Conservation (phyloP, 1,140 invertebrate genomes). For the Sarcophaga bullata region DNA sequence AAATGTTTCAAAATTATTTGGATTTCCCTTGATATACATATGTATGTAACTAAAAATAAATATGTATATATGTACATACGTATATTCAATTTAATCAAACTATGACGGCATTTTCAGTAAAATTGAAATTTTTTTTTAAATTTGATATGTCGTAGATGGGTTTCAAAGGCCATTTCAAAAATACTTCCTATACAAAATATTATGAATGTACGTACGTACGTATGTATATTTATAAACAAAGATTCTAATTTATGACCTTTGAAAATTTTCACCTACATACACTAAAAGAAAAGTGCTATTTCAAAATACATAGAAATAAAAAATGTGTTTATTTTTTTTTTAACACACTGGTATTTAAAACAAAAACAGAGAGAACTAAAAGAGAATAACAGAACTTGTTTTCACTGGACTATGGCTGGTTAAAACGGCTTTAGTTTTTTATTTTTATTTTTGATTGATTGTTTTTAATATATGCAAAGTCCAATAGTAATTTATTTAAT, state of each 20-base stretch:
- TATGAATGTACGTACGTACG: not conserved
- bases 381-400: no score
- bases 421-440: no score
- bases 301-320: not conserved
- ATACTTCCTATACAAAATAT: conserved; percentile 5
- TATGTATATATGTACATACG: no score
- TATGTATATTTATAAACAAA: not conserved
- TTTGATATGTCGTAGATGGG: not conserved
- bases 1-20: no score
- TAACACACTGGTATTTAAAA: no score
- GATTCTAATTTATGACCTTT: conserved; percentile 10
- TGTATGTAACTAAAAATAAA: no score
- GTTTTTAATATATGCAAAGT: not conserved
- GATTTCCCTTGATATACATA: no score
- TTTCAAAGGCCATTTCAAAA: conserved; percentile 5
- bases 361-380: no score
- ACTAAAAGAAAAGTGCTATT: not conserved
- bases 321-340: not conserved
- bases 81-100: no score
- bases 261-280: not conserved
- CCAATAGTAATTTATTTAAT: not conserved
- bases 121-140: not conserved
- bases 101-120: no score
- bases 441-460: not conserved
- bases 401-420: no score